Evolutionary conservation across 2,888 invertebrate species (phyloP).

Genomic region (Agrochola lychnidis): DNA sequence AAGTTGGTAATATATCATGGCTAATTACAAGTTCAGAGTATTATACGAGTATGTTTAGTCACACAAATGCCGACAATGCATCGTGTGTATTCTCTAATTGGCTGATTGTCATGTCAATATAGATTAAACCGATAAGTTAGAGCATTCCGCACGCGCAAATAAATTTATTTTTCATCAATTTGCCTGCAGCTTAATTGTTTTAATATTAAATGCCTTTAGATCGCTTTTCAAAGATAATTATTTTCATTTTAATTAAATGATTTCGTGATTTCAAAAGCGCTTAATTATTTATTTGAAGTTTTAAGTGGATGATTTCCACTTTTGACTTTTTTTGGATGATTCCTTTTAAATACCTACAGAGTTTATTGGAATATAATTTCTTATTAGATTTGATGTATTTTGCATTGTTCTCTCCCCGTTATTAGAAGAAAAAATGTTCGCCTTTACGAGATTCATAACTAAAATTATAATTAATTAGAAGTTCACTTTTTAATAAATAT

Average conservation of each 20-base stretch:
- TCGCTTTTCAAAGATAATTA: constrained; percentile 45
- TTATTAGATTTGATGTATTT: background rate
- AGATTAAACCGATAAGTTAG: constrained; percentile 72
- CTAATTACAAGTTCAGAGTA: constrained; percentile 56
- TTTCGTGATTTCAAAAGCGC: constrained; percentile 26
- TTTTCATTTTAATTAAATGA: constrained; percentile 44
- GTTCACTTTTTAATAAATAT: background rate
- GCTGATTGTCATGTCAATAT: constrained; percentile 80
- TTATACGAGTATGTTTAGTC: constrained; percentile 52
- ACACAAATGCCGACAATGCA: constrained; percentile 56
- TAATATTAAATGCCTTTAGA: constrained; percentile 51
- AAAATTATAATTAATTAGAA: background rate
- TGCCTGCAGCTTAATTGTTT: constrained; percentile 52
- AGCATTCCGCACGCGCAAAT: constrained; percentile 48
- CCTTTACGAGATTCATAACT: background rate
- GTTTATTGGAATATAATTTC: constrained; percentile 15
- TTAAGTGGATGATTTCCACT: constrained; percentile 8
- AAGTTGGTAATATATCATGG: constrained; percentile 48
- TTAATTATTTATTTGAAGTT: constrained; percentile 33
- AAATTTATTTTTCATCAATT: constrained; percentile 58
- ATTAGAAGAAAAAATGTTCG: background rate
- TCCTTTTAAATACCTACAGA: background rate
- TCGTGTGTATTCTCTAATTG: constrained; percentile 74
- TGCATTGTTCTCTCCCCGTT: background rate
- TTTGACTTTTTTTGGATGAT: constrained; percentile 3